Percentiles rank a stretch among this genome's conserved stretches.
Conservation (phyloP, 2,888 invertebrate species). For the Eristalis arbustorum region DNA sequence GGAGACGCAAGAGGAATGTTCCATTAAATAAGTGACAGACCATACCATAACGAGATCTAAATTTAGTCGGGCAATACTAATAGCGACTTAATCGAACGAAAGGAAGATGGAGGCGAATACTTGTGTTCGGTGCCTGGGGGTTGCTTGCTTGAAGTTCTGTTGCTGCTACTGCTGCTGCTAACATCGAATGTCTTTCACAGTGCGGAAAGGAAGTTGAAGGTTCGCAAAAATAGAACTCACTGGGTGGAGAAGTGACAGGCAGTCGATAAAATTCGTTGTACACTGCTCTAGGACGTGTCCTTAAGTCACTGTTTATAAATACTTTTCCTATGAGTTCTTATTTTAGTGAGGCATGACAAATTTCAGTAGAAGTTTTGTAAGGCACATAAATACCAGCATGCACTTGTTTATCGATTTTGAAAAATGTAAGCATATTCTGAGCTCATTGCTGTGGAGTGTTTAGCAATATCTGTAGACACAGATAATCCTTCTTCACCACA, state of each 20-base stretch:
- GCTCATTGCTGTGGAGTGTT: constrained; percentile 34
- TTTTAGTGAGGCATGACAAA: not conserved
- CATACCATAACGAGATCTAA: constrained; percentile 55
- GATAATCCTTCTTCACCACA: constrained; percentile 8
- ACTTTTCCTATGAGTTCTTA: not conserved
- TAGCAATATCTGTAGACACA: constrained; percentile 36
- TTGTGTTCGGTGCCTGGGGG: not conserved
- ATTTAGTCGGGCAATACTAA: constrained; percentile 59
- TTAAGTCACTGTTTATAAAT: not conserved
- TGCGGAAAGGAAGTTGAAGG: constrained; percentile 35
- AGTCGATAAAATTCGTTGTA: constrained; percentile 27
- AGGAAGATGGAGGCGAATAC: constrained; percentile 7
- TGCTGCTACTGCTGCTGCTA: not conserved
- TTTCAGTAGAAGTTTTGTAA: not conserved
- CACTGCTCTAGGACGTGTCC: constrained; percentile 22
- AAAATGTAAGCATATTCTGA: not conserved
- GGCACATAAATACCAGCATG: not conserved
- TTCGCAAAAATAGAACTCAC: constrained; percentile 40
- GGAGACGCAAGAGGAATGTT: not conserved
- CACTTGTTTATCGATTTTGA: not conserved
- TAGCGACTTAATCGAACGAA: constrained; percentile 57
- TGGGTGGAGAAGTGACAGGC: not conserved
- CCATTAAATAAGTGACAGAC: constrained; percentile 63
- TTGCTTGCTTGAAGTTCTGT: not conserved
- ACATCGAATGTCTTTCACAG: not conserved